These are phyloP conservation scores for Falco concolor DNA, from an alignment of 2,797 vertebrate genomes.

Conservation along the genomic window DNA sequence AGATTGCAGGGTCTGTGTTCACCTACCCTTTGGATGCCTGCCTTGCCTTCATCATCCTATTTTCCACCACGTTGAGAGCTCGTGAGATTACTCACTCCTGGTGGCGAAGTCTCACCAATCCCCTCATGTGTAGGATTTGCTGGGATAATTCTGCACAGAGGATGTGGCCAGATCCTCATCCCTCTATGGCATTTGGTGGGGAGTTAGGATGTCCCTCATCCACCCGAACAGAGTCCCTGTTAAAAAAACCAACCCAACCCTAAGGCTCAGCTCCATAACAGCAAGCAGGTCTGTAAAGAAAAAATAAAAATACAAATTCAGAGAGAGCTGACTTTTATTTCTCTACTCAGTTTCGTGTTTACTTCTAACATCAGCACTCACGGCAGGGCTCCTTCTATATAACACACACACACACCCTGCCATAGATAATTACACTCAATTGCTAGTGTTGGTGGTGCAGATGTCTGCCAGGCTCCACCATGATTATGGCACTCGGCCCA, in stretches of 20 bases:
- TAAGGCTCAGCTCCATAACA: neutral
- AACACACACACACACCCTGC: neutral
- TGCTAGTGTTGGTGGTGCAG: neutral
- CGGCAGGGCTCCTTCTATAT: neutral
- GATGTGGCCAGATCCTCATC: neutral
- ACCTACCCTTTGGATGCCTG: neutral
- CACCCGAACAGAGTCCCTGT: neutral
- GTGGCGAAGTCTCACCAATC: accelerated
- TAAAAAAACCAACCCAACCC: neutral
- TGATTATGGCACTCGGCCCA: accelerated
- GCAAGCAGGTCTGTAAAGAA: neutral
- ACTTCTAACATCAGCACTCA: neutral
- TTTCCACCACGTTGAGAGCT: neutral
- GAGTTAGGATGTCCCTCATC: neutral
- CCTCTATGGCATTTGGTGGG: neutral
- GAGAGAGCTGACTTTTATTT: neutral
- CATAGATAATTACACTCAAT: neutral
- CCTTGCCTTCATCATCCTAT: neutral
- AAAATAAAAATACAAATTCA: neutral
- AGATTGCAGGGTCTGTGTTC: neutral
- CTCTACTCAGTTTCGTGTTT: neutral
- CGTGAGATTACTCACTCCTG: neutral
- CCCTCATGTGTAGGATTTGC: neutral
- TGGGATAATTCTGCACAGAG: neutral
- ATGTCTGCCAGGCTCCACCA: neutral